A percentile compares a stretch with the other conserved stretches of the same genome.
These are phyloP conservation scores for Aphidius colemani DNA, from an alignment of 2,888 invertebrate genomes.

Conservation along the genomic window DNA sequence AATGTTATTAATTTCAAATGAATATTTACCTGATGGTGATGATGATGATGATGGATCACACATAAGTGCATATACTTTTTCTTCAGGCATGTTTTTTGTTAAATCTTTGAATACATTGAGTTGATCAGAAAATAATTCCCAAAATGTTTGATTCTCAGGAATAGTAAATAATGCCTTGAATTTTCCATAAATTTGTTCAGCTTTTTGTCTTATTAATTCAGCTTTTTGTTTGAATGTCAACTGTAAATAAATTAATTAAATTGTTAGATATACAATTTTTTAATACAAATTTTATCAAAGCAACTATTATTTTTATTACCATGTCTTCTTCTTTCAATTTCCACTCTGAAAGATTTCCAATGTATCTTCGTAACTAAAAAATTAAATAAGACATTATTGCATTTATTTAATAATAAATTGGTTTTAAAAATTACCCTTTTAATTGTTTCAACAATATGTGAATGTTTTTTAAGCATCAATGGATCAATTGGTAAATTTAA, in stretches of 20 bases:
- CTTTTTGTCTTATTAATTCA: constrained; percentile 71
- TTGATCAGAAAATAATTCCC: constrained; percentile 73
- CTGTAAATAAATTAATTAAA: constrained; percentile 40
- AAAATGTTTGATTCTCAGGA: constrained; percentile 70
- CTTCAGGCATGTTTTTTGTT: constrained; percentile 67
- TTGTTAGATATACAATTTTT: not conserved
- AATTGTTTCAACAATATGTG: constrained; percentile 77
- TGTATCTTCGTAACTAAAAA: constrained; percentile 70
- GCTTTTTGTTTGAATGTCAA: constrained; percentile 70
- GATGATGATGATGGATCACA: constrained; percentile 64
- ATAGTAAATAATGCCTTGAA: constrained; percentile 69
- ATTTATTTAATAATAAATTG: constrained; percentile 11
- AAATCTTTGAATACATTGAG: constrained; percentile 71
- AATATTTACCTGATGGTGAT: too few relatives aligned
- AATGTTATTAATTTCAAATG: too few relatives aligned
- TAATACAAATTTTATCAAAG: constrained; percentile 1
- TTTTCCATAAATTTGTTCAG: constrained; percentile 67
- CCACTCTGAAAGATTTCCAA: constrained; percentile 80
- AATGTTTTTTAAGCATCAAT: constrained; percentile 81
- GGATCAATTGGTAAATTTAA: constrained; percentile 68
- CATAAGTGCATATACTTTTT: constrained; percentile 67
- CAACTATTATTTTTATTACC: constrained; percentile 28
- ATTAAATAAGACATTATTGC: constrained; percentile 28
- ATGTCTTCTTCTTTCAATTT: constrained; percentile 63
- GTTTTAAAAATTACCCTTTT: constrained; percentile 62